Evolutionary conservation across 2,888 invertebrate species (phyloP).

Genomic region (Alentia gelatinosa): DNA sequence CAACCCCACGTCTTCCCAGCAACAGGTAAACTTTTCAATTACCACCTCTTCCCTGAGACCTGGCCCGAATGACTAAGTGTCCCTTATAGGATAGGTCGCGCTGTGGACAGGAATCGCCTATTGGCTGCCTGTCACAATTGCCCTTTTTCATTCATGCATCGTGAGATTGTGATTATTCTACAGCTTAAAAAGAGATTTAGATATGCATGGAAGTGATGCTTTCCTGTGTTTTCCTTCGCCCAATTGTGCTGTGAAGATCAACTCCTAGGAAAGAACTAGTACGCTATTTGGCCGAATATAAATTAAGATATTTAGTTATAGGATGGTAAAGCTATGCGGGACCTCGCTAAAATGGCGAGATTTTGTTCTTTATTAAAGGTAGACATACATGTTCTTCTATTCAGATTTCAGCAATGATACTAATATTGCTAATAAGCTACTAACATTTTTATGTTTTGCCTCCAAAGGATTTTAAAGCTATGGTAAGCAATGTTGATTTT

Average conservation of each 20-base stretch:
- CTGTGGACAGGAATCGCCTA: not conserved
- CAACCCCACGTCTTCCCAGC: slow-evolving; percentile 78
- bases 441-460: slow-evolving; percentile 43
- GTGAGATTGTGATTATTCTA: not conserved
- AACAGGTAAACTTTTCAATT: slow-evolving; percentile 72
- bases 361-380: not conserved
- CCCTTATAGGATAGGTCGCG: not conserved
- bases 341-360: no score
- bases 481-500: slow-evolving; percentile 52
- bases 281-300: not conserved
- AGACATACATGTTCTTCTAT: not conserved
- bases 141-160: slow-evolving; percentile 10
- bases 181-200: not conserved
- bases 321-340: no score
- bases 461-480: slow-evolving; percentile 55
- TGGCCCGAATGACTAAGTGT: not conserved
- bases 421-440: not conserved
- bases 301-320: no score
- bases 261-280: not conserved
- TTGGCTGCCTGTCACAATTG: not conserved
- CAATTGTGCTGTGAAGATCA: not conserved
- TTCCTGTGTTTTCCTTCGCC: not conserved
- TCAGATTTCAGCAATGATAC: not conserved
- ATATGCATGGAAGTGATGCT: slow-evolving; percentile 2
- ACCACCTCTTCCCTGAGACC: not conserved